Conservation (phyloP, 2,113 vertebrate species). For the Oreamnos americanus region DNA sequence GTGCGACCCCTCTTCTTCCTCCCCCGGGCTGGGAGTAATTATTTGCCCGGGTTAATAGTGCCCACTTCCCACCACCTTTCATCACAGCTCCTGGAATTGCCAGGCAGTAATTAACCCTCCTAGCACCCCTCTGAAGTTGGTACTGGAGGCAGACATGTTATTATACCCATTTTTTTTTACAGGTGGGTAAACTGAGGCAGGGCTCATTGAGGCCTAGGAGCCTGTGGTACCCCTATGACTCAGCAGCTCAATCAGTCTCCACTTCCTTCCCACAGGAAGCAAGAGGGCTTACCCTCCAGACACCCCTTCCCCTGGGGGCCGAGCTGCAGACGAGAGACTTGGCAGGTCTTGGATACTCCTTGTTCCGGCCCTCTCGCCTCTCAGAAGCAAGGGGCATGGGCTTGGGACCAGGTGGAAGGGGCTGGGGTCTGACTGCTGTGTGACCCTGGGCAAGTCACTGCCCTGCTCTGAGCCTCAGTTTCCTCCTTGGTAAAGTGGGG, state of each 20-base stretch:
- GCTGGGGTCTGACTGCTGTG: not conserved
- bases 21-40: constrained; percentile 9
- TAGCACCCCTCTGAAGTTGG: constrained; percentile 63
- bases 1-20: not conserved
- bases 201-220: not conserved
- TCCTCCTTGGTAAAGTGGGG: not conserved
- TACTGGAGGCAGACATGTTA: constrained; percentile 63
- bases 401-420: not conserved
- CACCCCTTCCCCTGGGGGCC: not conserved
- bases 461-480: not conserved
- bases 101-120: constrained; percentile 60
- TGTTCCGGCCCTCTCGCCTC: accelerated
- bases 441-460: not conserved
- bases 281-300: not conserved
- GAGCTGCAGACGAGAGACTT: not conserved
- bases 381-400: accelerated
- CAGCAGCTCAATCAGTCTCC: constrained; percentile 1
- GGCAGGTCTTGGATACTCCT: not conserved
- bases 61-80: constrained; percentile 61
- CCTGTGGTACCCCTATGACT: constrained; percentile 33
- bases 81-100: constrained; percentile 39
- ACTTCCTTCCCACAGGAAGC: not conserved
- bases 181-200: constrained; percentile 70
- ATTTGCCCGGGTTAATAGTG: not conserved
- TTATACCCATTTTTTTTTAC: constrained; percentile 57